Conservation (phyloP, 92 coral and sea anemone species). For the Plumapathes pennacea region DNA sequence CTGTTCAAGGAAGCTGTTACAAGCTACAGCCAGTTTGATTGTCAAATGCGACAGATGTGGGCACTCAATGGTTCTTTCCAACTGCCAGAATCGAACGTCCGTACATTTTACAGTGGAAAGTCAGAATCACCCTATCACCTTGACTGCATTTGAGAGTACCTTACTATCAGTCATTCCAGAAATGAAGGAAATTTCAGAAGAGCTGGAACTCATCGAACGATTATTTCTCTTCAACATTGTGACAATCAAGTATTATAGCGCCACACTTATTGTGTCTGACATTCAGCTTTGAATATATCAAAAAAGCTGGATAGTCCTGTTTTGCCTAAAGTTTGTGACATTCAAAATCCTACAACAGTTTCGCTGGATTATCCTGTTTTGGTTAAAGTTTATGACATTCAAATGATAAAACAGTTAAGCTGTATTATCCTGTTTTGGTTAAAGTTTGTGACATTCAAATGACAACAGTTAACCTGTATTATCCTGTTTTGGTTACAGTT, state of each 20-base stretch:
- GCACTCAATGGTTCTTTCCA: conserved; percentile 3
- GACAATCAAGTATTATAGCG: conserved; percentile 8
- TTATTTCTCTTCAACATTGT: conserved; percentile 4
- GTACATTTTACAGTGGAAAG: conserved; percentile 15
- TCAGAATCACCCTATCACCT: no score
- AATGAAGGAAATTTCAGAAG: conserved; percentile 5
- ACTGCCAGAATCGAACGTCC: conserved; percentile 8
- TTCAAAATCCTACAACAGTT: no score
- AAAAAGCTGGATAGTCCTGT: no score
- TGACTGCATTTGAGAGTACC: no score
- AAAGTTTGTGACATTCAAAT: no score
- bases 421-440: no score
- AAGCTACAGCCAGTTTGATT: conserved; percentile 3
- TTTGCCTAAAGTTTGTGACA: no score
- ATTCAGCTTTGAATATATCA: neutral
- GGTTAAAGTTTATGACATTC: no score
- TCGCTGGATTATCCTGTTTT: no score
- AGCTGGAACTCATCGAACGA: conserved; percentile 2
- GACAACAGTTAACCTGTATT: no score
- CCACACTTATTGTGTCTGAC: conserved; percentile 13
- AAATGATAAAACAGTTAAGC: no score
- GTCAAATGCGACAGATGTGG: neutral
- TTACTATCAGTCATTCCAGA: conserved; percentile 5
- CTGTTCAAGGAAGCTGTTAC: conserved; percentile 6
- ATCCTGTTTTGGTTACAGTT: no score